Percentiles rank a stretch among this genome's conserved stretches.
Evolutionary conservation across 2,113 vertebrate genomes (phyloP).

Genomic region (Dicrurus megarhynchus): DNA sequence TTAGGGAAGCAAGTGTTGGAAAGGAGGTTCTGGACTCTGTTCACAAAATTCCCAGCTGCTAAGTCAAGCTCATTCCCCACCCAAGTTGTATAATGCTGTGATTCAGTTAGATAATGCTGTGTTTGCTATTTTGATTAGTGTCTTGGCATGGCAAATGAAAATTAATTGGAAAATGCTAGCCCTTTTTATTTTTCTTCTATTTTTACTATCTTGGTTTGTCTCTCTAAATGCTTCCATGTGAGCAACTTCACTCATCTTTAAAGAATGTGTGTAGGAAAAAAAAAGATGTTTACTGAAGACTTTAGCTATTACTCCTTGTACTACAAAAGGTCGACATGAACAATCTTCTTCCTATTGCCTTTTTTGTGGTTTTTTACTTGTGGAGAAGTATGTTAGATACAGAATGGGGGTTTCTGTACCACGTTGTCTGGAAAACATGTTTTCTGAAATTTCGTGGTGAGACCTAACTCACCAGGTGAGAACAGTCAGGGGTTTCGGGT

Average conservation of each 20-base stretch:
- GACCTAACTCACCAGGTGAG: not conserved
- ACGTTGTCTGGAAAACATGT: not conserved
- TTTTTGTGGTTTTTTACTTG: not conserved
- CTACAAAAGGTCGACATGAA: not conserved
- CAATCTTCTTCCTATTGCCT: not conserved
- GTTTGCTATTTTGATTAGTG: not conserved
- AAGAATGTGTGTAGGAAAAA: not conserved
- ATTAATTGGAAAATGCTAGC: not conserved
- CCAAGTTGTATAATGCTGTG: not conserved
- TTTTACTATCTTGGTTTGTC: not conserved
- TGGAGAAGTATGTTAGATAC: not conserved
- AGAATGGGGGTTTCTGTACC: rapidly evolving
- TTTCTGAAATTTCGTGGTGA: not conserved
- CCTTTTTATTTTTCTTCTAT: not conserved
- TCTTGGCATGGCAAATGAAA: constrained; percentile 11
- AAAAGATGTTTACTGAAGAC: not conserved
- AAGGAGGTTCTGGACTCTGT: not conserved
- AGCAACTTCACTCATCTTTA: constrained; percentile 18
- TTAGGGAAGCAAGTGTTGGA: not conserved
- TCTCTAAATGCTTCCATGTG: constrained; percentile 43
- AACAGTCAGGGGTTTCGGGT: not conserved
- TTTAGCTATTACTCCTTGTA: not conserved
- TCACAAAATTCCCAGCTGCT: not conserved
- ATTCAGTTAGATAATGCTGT: not conserved
- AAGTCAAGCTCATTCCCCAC: not conserved